These are phyloP conservation scores for Setipinna tenuifilis DNA, from an alignment of 2,797 vertebrate species.

Conservation along the genomic window DNA sequence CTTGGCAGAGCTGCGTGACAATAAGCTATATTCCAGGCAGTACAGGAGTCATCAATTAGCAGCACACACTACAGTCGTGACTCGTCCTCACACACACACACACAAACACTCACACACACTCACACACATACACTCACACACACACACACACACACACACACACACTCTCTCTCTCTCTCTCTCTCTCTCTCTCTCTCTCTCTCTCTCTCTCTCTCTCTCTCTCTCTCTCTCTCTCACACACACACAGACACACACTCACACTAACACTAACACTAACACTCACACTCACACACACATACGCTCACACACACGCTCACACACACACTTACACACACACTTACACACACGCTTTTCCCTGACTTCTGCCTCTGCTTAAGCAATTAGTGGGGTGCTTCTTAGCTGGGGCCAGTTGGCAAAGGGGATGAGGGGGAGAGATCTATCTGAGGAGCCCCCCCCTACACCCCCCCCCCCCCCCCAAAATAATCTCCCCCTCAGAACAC, in stretches of 20 bases:
- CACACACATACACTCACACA: no score
- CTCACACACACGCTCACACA: no score
- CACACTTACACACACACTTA: no score
- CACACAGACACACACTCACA: no score
- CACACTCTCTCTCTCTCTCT: no score
- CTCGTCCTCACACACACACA: background rate
- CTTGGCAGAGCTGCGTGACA: background rate
- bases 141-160: no score
- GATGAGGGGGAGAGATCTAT: slow-evolving; percentile 18
- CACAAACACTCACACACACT: no score
- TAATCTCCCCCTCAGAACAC: slow-evolving; percentile 17
- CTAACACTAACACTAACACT: no score
- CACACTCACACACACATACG: background rate
- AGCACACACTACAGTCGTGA: slow-evolving; percentile 1
- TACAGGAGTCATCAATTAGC: slow-evolving; percentile 23
- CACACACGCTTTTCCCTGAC: background rate
- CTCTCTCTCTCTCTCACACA: background rate
- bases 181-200: no score
- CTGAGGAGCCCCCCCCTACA: background rate
- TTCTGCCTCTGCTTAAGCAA: slow-evolving; percentile 26
- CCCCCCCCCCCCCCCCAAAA: background rate
- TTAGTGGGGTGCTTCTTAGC: slow-evolving; percentile 1
- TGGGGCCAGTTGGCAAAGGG: slow-evolving; percentile 28
- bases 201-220: no score
- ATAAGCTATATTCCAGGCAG: slow-evolving; percentile 19